These are phyloP conservation scores for Corynorhinus townsendii DNA, from an alignment of 2,113 vertebrate species.

Conservation along the genomic window DNA sequence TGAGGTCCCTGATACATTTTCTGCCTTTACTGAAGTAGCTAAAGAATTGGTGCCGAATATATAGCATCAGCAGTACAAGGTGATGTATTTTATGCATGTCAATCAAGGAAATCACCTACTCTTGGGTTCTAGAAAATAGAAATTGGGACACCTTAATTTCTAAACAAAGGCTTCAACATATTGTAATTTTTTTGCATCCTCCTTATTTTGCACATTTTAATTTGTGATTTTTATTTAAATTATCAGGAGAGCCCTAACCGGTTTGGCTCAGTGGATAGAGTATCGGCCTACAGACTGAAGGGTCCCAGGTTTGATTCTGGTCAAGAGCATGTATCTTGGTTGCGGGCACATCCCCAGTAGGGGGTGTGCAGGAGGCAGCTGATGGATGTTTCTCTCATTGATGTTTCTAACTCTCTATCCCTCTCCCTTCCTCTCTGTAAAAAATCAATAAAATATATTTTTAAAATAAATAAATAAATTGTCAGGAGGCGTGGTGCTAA, in stretches of 20 bases:
- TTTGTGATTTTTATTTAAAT: conserved; percentile 83
- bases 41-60: conserved; percentile 83
- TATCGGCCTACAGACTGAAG: too few species aligned
- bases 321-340: too few species aligned
- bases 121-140: conserved; percentile 87
- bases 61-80: conserved; percentile 85
- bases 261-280: too few species aligned
- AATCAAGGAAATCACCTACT: conserved; percentile 87
- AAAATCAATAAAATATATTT: too few species aligned
- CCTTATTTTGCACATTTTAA: too few species aligned
- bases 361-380: too few species aligned
- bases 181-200: conserved; percentile 69
- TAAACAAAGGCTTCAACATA: conserved; percentile 83
- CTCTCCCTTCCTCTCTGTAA: too few species aligned
- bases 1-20: conserved; percentile 76
- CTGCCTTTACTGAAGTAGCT: conserved; percentile 82
- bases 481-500: conserved; percentile 84
- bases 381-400: too few species aligned
- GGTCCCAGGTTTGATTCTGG: too few species aligned
- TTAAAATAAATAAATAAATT: conserved; percentile 63
- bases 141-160: conserved; percentile 80
- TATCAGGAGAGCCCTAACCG: conserved; percentile 69
- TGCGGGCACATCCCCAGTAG: too few species aligned
- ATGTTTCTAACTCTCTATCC: too few species aligned
- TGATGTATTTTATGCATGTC: conserved; percentile 88